Evolutionary conservation across 2,797 vertebrate species (phyloP).

Genomic region (Lithobates sylvaticus): DNA sequence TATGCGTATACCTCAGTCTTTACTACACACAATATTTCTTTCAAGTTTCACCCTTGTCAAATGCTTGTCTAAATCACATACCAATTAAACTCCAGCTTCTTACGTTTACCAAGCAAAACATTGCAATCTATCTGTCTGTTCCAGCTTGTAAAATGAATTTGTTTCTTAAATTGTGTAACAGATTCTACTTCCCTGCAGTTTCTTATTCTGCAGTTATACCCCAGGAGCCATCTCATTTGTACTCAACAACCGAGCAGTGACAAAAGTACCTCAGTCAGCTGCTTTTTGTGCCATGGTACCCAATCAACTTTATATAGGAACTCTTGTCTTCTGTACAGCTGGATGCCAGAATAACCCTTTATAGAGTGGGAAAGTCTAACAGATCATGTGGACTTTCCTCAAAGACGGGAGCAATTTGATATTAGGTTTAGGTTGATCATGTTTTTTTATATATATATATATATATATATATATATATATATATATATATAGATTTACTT

Average conservation of each 20-base stretch:
- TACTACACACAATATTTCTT: constrained; percentile 10
- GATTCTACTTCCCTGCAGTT: constrained; percentile 60
- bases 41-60: constrained; percentile 48
- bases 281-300: constrained; percentile 62
- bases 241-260: constrained; percentile 59
- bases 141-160: constrained; percentile 55
- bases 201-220: constrained; percentile 57
- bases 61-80: constrained; percentile 55
- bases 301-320: constrained; percentile 63
- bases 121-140: constrained; percentile 59
- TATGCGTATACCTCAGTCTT: neutral
- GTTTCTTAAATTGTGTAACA: constrained; percentile 59
- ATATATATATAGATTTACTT: too few species aligned
- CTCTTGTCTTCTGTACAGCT: constrained; percentile 6
- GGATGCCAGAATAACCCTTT: constrained; percentile 35
- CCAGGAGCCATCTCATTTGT: constrained; percentile 64
- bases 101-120: constrained; percentile 56
- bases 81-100: constrained; percentile 47
- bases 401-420: neutral
- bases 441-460: neutral
- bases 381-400: neutral
- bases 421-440: neutral
- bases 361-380: constrained; percentile 22
- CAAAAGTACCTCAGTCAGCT: constrained; percentile 65
- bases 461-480: too few species aligned